phyloP scores from a whole-genome alignment of 2,113 vertebrate genomes.

The Catagonus wagneri region DNA sequence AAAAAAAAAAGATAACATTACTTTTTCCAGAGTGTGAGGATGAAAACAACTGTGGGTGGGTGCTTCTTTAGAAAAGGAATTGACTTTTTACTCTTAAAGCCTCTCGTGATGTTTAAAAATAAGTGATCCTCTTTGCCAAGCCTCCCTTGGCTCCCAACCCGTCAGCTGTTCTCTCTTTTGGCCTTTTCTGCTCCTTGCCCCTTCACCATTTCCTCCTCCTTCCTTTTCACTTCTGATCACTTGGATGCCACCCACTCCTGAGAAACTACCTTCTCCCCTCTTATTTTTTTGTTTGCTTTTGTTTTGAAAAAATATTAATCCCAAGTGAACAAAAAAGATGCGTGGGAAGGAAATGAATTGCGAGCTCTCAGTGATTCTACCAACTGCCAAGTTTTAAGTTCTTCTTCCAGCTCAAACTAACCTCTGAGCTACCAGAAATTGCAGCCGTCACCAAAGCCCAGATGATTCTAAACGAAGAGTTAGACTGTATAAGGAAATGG shows the following conservation, averaged over 20 bases:
- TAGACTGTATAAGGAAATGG: background rate
- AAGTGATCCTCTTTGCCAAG: conserved; percentile 15
- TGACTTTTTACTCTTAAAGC: conserved; percentile 67
- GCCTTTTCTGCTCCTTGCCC: background rate
- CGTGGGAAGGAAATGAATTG: background rate
- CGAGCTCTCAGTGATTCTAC: background rate
- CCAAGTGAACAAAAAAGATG: conserved; percentile 64
- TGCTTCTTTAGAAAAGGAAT: conserved; percentile 40
- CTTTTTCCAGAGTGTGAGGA: background rate
- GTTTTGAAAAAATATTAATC: conserved; percentile 67
- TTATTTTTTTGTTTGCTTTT: background rate
- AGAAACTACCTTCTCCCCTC: background rate
- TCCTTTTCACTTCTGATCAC: background rate
- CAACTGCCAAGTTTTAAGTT: conserved; percentile 50
- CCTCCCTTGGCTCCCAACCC: background rate
- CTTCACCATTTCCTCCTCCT: background rate
- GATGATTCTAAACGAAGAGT: conserved; percentile 48
- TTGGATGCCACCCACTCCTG: background rate
- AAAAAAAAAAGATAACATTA: background rate
- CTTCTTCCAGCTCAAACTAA: conserved; percentile 42
- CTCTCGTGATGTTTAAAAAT: conserved; percentile 46
- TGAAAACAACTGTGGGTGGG: background rate
- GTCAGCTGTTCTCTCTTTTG: background rate
- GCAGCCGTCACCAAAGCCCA: conserved; percentile 51
- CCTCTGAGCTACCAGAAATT: conserved; percentile 29